A percentile compares a stretch with the other conserved stretches of the same genome.
Evolutionary conservation across 2,797 vertebrate species (phyloP).

Genomic region (Notolepis coatsorum): DNA sequence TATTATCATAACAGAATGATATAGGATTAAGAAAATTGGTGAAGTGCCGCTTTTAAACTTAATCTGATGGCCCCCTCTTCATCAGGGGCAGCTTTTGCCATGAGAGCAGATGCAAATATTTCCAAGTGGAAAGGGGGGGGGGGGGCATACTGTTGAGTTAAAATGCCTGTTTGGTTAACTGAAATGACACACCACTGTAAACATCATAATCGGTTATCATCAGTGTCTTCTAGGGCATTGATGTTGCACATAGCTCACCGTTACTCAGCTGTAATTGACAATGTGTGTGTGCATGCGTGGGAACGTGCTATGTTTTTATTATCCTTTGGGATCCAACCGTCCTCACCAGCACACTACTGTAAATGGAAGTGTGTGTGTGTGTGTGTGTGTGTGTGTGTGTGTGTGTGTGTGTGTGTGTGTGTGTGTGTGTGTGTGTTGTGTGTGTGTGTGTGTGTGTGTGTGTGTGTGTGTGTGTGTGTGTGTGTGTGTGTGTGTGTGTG

Average conservation of each 20-base stretch:
- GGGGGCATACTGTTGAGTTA: too few species aligned
- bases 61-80: too few species aligned
- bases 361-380: background rate
- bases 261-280: background rate
- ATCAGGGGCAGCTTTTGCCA: background rate
- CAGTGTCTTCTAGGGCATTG: slow-evolving; percentile 20
- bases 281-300: background rate
- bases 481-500: background rate
- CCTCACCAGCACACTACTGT: background rate
- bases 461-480: background rate
- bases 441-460: background rate
- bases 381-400: background rate
- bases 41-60: too few species aligned
- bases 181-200: slow-evolving; percentile 42
- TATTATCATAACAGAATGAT: too few species aligned
- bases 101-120: too few species aligned
- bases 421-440: background rate
- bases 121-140: too few species aligned
- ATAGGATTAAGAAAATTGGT: too few species aligned
- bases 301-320: background rate
- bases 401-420: background rate
- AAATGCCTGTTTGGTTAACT: slow-evolving; percentile 46
- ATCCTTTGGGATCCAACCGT: too few species aligned
- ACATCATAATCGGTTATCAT: slow-evolving; percentile 54
- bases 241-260: slow-evolving; percentile 25